Evolutionary conservation across 2,113 vertebrate species (phyloP).

Genomic region (Lasiurus borealis): DNA sequence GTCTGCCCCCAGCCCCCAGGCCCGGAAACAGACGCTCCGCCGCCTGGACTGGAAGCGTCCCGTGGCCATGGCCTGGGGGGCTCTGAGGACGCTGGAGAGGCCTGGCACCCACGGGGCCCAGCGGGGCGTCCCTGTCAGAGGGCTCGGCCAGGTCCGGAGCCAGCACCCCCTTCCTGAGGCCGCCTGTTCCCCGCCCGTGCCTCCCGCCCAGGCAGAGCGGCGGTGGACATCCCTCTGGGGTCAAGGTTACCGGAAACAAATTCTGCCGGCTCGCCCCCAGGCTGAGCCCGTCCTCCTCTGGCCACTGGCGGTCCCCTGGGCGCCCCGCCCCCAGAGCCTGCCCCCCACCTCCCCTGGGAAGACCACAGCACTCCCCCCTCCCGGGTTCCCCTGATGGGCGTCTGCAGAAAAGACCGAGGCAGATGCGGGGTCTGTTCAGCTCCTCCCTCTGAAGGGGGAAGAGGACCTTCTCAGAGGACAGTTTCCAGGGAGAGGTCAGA

Average conservation of each 20-base stretch:
- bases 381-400: too few species aligned
- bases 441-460: background rate
- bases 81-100: background rate
- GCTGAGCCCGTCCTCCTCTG: constrained; percentile 61
- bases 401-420: constrained; percentile 68
- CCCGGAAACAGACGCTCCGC: background rate
- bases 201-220: background rate
- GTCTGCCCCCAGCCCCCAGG: background rate
- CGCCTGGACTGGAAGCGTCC: background rate
- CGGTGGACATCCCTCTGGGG: background rate
- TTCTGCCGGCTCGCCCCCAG: background rate
- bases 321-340: background rate
- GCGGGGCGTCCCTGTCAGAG: background rate
- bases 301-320: background rate
- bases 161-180: background rate
- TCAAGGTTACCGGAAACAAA: constrained; percentile 59
- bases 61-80: background rate
- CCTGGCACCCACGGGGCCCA: too few species aligned
- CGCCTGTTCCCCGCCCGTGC: background rate
- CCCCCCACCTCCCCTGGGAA: background rate
- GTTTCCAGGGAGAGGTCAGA: constrained; percentile 63
- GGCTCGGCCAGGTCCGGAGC: background rate
- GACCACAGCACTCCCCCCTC: too few species aligned
- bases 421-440: background rate
- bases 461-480: constrained; percentile 52